A percentile compares a stretch with the other conserved stretches of the same genome.
Evolutionary conservation across 2,888 invertebrate species (phyloP).

Genomic region (Fragum fragum): DNA sequence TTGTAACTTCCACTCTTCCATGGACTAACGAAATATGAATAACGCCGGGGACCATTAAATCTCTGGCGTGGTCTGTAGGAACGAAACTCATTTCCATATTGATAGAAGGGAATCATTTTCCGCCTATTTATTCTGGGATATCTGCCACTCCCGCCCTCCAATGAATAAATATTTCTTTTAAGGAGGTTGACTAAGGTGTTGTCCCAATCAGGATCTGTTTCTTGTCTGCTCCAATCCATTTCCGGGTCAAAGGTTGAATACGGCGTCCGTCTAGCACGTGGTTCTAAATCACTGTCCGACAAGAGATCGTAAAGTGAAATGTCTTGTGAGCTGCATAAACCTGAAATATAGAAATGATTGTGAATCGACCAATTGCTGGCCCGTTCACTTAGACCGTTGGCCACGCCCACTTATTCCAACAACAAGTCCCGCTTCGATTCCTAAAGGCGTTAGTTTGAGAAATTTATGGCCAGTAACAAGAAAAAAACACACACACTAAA

Average conservation of each 20-base stretch:
- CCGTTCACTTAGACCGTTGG: no score
- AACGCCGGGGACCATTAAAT: slow-evolving; percentile 6
- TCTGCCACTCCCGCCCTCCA: slow-evolving; percentile 28
- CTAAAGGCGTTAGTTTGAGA: no score
- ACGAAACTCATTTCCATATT: slow-evolving; percentile 45
- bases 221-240: slow-evolving; percentile 27
- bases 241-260: slow-evolving; percentile 32
- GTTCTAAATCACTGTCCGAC: not conserved
- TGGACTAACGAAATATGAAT: slow-evolving; percentile 42
- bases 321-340: slow-evolving; percentile 12
- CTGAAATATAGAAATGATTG: not conserved
- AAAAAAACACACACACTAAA: no score
- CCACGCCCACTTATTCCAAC: no score
- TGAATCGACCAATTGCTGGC: no score
- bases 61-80: slow-evolving; percentile 26
- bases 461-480: no score
- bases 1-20: slow-evolving; percentile 38
- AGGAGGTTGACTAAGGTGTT: slow-evolving; percentile 29
- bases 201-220: slow-evolving; percentile 17
- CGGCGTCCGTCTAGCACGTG: slow-evolving; percentile 2
- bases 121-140: slow-evolving; percentile 49
- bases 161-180: not conserved
- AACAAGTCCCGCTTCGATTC: no score
- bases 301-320: not conserved
- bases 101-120: slow-evolving; percentile 55